Evolutionary conservation across 2,888 invertebrate genomes (phyloP).

Genomic region (Dorcus parallelipipedus): DNA sequence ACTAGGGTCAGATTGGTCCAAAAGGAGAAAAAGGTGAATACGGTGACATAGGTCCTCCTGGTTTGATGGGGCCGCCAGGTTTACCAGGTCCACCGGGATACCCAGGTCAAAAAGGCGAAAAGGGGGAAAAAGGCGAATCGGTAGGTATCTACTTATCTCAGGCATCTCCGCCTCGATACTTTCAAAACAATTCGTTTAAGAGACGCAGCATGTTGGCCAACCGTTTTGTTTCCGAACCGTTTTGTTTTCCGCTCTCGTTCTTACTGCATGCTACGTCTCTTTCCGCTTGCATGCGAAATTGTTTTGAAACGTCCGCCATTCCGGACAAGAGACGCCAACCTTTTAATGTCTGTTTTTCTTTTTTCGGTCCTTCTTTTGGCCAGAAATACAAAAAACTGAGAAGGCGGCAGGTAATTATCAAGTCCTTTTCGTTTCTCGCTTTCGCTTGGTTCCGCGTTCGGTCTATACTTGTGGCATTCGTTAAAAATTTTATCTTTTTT

Average conservation of each 20-base stretch:
- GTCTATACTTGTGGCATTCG: not conserved
- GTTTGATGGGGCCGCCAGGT: constrained; percentile 91
- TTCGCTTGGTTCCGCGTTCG: not conserved
- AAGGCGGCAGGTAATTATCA: constrained; percentile 70
- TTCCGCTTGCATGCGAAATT: not conserved
- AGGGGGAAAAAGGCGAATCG: constrained; percentile 91
- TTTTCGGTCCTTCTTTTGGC: constrained; percentile 19
- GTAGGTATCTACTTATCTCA: constrained; percentile 55
- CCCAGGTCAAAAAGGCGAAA: constrained; percentile 86
- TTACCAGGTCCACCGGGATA: constrained; percentile 79
- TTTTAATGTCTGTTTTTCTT: constrained; percentile 16
- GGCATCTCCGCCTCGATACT: not conserved
- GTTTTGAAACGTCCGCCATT: not conserved
- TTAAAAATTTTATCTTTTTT: constrained; percentile 34
- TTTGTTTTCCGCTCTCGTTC: no score
- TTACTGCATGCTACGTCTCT: no score
- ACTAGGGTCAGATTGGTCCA: constrained; percentile 74
- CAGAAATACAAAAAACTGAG: constrained; percentile 82
- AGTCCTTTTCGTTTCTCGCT: constrained; percentile 25
- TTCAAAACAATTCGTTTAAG: no score
- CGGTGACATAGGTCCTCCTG: constrained; percentile 90
- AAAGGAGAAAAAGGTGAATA: constrained; percentile 87
- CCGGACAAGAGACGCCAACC: not conserved
- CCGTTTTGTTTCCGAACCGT: no score
- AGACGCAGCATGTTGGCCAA: no score